Evolutionary conservation across 1,140 invertebrate genomes (phyloP), one percentile per base, ranked within the genome.

Genomic region (Zaprionus gabonicus): DNA sequence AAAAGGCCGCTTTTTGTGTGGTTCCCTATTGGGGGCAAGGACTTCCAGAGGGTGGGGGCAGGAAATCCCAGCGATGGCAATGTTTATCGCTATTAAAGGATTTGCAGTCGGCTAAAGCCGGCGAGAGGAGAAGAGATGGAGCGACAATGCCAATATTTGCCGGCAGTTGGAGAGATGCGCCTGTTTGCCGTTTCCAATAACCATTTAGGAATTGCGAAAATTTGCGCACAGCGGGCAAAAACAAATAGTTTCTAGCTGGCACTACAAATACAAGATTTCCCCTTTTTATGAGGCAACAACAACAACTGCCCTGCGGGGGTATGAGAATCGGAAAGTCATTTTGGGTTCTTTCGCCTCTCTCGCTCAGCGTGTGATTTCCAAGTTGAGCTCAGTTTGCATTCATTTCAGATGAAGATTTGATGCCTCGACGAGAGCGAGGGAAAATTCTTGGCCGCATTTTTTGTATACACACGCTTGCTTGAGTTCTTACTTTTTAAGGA

Each of bases 251-350:
- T 76, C 49, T 58, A 59, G 65, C 71, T 51, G 46, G 46, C 46
- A 81, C 84, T 88, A 87, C 84, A 87, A 88, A 88, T 88, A 90
- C 69, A 88, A 70, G 74, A 90, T 78, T 90, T 87, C 84, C 85
- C 84, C 46, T 49, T 49, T 49, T 49, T 49, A 49, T 71, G 46
- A 41, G 38, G 38, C 13, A 15, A n/a, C 36, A 31, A 59, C 41
- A 15, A n/a, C 36, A 31, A 59, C 41, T 17, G 2, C 36, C 36
- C 36, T 38, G 58, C 31, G 13, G 23, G 57, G 27, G 44, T 15
- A 27, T 23, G 59, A 53, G 49, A 15, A 76, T 76, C 46, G 66
- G 66, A 60, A 55, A 46, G 58, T 73, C 71, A 79, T 68, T 36
- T 62, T 72, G 67, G 68, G 25, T 13, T 28, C 28, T 34, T 28